These are phyloP conservation scores for Tragelaphus buxtoni DNA, from an alignment of 2,113 vertebrate genomes.

Conservation along the genomic window DNA sequence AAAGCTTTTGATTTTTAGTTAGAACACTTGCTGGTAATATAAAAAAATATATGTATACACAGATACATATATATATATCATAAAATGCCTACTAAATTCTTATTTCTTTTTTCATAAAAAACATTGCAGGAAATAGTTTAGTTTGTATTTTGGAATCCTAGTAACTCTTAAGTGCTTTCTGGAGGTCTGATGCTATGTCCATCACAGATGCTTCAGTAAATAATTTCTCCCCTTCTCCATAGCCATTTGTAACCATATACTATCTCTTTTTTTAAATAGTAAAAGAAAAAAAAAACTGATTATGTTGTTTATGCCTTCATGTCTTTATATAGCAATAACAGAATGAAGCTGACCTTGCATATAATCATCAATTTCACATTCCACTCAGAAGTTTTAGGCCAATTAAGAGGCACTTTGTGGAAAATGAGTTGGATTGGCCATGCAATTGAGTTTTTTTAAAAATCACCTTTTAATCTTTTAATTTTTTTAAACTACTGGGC, in stretches of 20 bases:
- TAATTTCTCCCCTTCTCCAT: conserved; percentile 53
- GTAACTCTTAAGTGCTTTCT: conserved; percentile 58
- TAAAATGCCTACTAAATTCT: background rate
- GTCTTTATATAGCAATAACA: conserved; percentile 3
- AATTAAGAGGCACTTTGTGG: background rate
- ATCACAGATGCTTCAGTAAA: conserved; percentile 60
- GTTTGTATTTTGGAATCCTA: conserved; percentile 39
- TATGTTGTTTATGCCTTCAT: conserved; percentile 39
- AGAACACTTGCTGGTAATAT: conserved; percentile 29
- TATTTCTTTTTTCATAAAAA: conserved; percentile 44
- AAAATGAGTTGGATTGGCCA: background rate
- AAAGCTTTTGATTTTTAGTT: conserved; percentile 49
- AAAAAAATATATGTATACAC: background rate
- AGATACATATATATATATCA: background rate
- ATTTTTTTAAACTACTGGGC: background rate
- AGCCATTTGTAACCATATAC: conserved; percentile 50
- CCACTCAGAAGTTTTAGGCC: background rate
- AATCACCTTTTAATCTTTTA: background rate
- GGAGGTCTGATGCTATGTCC: conserved; percentile 51
- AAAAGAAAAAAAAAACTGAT: conserved; percentile 37
- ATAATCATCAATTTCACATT: background rate
- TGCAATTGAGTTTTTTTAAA: background rate
- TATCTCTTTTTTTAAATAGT: conserved; percentile 62
- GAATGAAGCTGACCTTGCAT: conserved; percentile 42
- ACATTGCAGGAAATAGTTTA: conserved; percentile 63